These are phyloP conservation scores for Mus minutoides DNA, from an alignment of 2,797 vertebrate species.

Conservation along the genomic window DNA sequence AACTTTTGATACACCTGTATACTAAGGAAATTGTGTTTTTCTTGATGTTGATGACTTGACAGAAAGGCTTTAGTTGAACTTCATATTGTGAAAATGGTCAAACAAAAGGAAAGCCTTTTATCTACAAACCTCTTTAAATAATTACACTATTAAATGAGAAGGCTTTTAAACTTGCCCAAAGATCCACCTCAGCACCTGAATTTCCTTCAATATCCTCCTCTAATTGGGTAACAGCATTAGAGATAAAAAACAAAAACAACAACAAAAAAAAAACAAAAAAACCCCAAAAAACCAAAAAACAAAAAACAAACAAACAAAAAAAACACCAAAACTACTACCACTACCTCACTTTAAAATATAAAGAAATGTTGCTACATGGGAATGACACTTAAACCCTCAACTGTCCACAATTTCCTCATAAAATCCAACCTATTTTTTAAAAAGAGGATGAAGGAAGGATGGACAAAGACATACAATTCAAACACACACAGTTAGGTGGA, in stretches of 20 bases:
- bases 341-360: background rate
- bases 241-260: conserved; percentile 42
- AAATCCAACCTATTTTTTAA: background rate
- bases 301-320: no score
- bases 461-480: background rate
- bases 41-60: conserved; percentile 40
- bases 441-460: background rate
- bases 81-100: conserved; percentile 46
- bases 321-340: background rate
- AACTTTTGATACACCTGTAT: background rate
- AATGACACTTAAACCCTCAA: background rate
- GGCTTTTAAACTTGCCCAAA: conserved; percentile 59
- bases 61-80: conserved; percentile 62
- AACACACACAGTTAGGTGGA: background rate
- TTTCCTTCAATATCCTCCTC: conserved; percentile 71
- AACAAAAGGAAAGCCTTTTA: conserved; percentile 54
- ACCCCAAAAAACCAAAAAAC: no score
- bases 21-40: background rate
- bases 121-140: conserved; percentile 41
- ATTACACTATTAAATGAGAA: background rate
- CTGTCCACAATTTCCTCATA: background rate
- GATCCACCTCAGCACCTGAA: conserved; percentile 27
- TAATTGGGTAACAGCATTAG: conserved; percentile 65
- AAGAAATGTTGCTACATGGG: background rate
- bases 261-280: background rate